Evolutionary conservation across 2,888 invertebrate species (phyloP), one percentile per base, ranked within the genome.

Genomic region (Gymnocheta viridis): DNA sequence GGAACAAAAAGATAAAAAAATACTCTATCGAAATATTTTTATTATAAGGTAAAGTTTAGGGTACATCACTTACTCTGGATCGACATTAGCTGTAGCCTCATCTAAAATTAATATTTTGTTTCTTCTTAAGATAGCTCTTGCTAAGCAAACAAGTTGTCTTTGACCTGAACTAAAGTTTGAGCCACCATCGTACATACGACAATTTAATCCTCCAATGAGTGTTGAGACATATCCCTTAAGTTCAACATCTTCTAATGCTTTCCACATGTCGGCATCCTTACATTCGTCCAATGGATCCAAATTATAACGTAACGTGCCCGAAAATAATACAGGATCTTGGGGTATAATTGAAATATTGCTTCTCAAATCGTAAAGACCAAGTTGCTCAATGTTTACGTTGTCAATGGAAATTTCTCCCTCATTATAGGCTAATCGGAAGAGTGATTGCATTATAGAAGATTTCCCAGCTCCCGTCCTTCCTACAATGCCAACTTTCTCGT

Each of bases 21-120:
- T n/a, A n/a, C n/a, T n/a, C n/a, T n/a, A n/a, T 32, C 32, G 32
- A 4, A 32, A 32, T 44, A 4, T 44, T 14, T 4, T 41, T n/a
- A 41, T 44, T 44, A 17, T 17, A 44, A n/a, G n/a, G n/a, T 44
- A 6, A 44, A 44, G 44, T 1, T 27, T 44, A 4, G 17, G 3
- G 4, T 64, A 44, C 4, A 6, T 17, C 12, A 91, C 94, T 93
- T 92, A 96, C 96, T 95, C 94, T 82, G 95, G 96, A 92, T 98
- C 98, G 2, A 98, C 97, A 91, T 97, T 98, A 2, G 97, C 97
- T 0, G 98, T 98, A 35, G 98, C 98, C 92, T 98, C 98, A 88
- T 98, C 98, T 85, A 98, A 93, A 24, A 98, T 95, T 2, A 98
- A 93, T 85, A 98, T 94, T 88, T 94, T 95, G 88, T 95, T 96